Evolutionary conservation across 2,113 vertebrate species (phyloP).

Genomic region (Tricholaema leucomelas): DNA sequence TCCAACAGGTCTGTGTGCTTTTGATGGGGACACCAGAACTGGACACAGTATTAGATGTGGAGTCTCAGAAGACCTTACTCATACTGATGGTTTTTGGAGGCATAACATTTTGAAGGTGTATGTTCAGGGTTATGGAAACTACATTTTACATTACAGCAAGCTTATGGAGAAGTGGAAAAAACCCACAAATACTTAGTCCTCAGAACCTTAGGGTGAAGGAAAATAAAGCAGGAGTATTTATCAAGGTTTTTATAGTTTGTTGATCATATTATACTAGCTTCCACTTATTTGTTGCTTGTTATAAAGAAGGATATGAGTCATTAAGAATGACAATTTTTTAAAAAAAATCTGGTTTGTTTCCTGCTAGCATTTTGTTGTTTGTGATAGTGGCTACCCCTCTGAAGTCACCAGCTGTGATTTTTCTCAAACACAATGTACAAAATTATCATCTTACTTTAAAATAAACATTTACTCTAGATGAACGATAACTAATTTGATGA

Average conservation of each 20-base stretch:
- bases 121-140: not conserved
- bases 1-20: no score
- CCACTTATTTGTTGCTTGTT: not conserved
- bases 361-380: not conserved
- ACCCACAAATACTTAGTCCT: not conserved
- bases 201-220: not conserved
- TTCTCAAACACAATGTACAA: not conserved
- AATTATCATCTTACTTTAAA: not conserved
- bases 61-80: not conserved
- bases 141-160: not conserved
- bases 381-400: not conserved
- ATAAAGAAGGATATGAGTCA: not conserved
- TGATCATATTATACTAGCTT: not conserved
- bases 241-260: not conserved
- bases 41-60: no score
- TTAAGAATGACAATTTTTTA: not conserved
- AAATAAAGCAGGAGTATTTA: not conserved
- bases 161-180: not conserved
- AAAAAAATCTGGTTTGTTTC: not conserved
- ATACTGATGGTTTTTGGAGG: not conserved
- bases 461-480: not conserved
- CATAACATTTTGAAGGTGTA: not conserved
- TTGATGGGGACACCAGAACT: no score
- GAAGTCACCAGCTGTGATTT: not conserved
- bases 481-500: not conserved